phyloP scores from a whole-genome alignment of 92 coral and sea anemone genomes.

The Desmophyllum pertusum region DNA sequence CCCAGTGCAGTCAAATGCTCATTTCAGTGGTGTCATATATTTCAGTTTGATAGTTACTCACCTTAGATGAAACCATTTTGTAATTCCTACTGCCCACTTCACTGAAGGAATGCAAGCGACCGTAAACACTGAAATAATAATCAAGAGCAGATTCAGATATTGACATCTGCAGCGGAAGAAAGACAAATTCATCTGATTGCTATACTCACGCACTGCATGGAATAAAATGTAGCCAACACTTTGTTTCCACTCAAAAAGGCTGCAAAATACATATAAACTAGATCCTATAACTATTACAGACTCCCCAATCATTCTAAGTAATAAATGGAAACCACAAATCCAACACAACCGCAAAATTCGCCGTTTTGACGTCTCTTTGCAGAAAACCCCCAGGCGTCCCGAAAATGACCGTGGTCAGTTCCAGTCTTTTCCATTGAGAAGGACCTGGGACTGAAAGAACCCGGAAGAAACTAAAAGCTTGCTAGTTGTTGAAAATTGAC shows the following conservation, averaged over 20 bases:
- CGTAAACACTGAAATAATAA: conserved; percentile 15
- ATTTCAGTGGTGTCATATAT: background rate
- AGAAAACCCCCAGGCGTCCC: background rate
- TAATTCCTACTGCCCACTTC: conserved; percentile 39
- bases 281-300: conserved; percentile 49
- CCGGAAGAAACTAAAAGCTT: conserved; percentile 10
- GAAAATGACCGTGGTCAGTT: background rate
- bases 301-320: conserved; percentile 47
- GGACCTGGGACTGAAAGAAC: background rate
- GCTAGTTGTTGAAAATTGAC: background rate
- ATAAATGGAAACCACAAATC: background rate
- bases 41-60: background rate
- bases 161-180: background rate
- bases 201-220: conserved; percentile 66
- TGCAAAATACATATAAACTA: conserved; percentile 66
- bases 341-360: background rate
- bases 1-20: background rate
- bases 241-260: conserved; percentile 57
- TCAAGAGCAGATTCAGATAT: background rate
- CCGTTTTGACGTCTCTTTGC: background rate
- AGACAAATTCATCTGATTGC: background rate
- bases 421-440: background rate
- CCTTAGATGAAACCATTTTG: conserved; percentile 39
- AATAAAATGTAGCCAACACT: conserved; percentile 69
- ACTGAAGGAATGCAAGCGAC: conserved; percentile 34